phyloP scores from a whole-genome alignment of 2,888 invertebrate genomes.

The Volucella inanis region DNA sequence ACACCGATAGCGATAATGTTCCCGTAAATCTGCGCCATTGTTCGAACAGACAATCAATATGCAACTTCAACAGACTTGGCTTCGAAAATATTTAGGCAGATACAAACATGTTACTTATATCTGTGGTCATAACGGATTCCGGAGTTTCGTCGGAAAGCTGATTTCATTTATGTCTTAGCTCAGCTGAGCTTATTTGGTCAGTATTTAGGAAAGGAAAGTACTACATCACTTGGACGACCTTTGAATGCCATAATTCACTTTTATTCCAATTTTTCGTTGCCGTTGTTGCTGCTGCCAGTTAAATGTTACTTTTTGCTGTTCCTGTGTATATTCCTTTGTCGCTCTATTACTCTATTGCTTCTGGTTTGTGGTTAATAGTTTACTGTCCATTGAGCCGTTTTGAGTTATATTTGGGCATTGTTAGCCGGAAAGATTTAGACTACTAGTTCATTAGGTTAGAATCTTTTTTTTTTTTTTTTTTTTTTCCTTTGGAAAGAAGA shows the following conservation, averaged over 20 bases:
- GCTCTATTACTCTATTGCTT: conserved; percentile 8
- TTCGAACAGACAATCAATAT: conserved; percentile 5
- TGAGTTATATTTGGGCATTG: conserved; percentile 34
- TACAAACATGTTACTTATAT: background rate
- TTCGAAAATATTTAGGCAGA: conserved; percentile 1
- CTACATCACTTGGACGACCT: conserved; percentile 25
- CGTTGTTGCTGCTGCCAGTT: background rate
- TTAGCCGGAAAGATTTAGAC: conserved; percentile 47
- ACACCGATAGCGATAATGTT: conserved; percentile 13
- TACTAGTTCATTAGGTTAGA: conserved; percentile 52
- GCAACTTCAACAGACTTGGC: conserved; percentile 1
- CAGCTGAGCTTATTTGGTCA: background rate
- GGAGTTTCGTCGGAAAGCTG: conserved; percentile 18
- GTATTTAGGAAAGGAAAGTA: conserved; percentile 47
- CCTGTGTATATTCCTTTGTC: no score
- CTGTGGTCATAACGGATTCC: conserved; percentile 35
- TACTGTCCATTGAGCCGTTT: conserved; percentile 38
- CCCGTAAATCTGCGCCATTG: conserved; percentile 26
- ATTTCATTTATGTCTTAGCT: conserved; percentile 1
- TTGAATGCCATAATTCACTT: conserved; percentile 41
- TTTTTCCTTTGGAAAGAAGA: no score
- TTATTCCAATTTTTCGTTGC: conserved; percentile 35
- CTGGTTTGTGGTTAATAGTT: conserved; percentile 44
- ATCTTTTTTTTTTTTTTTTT: background rate
- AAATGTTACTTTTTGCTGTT: no score